Conservation (phyloP, 2,888 invertebrate genomes). For the Habroteleia sp. region DNA sequence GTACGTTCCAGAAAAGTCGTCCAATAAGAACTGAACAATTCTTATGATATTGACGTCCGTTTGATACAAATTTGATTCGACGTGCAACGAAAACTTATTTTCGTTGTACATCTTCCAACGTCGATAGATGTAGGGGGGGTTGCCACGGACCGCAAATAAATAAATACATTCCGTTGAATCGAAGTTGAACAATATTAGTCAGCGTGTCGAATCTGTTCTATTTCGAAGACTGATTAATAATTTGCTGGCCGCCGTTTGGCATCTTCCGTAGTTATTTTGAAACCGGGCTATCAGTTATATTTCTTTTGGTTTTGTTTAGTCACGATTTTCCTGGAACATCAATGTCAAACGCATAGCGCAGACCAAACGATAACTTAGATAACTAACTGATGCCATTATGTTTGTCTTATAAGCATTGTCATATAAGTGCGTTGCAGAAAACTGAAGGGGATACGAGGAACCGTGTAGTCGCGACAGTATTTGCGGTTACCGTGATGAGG, state of each 20-base stretch:
- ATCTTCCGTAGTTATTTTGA: neutral
- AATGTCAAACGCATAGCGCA: constrained; percentile 8
- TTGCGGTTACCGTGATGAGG: constrained; percentile 40
- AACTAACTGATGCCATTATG: constrained; percentile 5
- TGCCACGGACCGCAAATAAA: no score
- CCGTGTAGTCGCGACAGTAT: constrained; percentile 11
- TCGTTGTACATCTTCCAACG: no score
- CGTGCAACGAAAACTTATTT: neutral
- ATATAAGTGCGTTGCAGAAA: constrained; percentile 21
- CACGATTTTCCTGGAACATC: constrained; percentile 13
- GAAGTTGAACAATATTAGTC: no score
- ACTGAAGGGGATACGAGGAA: constrained; percentile 4
- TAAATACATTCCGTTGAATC: no score
- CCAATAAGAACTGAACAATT: neutral
- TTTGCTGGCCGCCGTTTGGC: no score
- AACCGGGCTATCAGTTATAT: neutral
- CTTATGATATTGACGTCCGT: neutral
- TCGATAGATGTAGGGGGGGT: no score
- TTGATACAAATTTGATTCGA: neutral
- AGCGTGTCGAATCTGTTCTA: no score
- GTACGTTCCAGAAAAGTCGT: constrained; percentile 5
- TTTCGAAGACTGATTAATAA: no score
- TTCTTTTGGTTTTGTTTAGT: constrained; percentile 11
- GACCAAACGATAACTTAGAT: constrained; percentile 8
- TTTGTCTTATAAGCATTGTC: constrained; percentile 32